Conservation (phyloP, 2,797 vertebrate species). For the Platalea minor region DNA sequence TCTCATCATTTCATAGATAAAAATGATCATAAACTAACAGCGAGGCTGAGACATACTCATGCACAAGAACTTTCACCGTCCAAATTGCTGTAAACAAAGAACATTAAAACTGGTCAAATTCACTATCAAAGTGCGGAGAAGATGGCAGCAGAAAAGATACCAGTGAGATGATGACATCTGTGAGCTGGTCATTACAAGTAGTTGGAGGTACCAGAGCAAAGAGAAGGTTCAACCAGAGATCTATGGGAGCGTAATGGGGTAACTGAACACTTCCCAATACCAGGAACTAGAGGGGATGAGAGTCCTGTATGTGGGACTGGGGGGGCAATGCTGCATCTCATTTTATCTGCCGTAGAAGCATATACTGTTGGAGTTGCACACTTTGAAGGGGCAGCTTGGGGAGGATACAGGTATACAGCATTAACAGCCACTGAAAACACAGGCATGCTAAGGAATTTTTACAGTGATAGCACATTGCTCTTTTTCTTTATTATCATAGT, state of each 20-base stretch:
- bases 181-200: not conserved
- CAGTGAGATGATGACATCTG: not conserved
- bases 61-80: not conserved
- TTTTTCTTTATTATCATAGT: not conserved
- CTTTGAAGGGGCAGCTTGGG: not conserved
- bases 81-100: not conserved
- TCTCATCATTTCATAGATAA: not conserved
- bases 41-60: not conserved
- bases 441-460: not conserved
- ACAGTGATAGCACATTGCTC: not conserved
- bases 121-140: fast-evolving
- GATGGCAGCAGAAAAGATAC: not conserved
- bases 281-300: not conserved
- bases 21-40: not conserved
- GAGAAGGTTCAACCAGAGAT: not conserved
- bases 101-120: not conserved
- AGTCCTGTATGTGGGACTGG: not conserved
- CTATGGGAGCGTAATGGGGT: not conserved
- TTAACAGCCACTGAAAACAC: not conserved
- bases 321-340: not conserved
- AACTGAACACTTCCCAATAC: not conserved
- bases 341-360: not conserved
- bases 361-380: fast-evolving
- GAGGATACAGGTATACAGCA: not conserved
- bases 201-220: not conserved